Evolutionary conservation across 2,113 vertebrate genomes (phyloP).

Genomic region (Nothobranchius furzeri): DNA sequence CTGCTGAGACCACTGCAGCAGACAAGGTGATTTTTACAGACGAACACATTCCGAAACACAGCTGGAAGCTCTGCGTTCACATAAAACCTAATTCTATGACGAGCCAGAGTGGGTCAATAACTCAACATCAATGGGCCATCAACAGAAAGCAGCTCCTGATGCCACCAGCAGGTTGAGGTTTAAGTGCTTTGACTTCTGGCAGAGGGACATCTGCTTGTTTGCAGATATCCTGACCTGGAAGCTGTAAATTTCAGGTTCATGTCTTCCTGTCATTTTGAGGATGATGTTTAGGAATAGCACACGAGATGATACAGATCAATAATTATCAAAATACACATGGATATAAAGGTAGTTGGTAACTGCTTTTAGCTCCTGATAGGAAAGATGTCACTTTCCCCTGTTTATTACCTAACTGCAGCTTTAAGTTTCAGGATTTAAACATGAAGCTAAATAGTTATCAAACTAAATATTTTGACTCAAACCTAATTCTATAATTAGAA

Average conservation of each 20-base stretch:
- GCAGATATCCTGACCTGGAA: slow-evolving; percentile 5
- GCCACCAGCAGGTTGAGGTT: slow-evolving; percentile 53
- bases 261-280: neutral
- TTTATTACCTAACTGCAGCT: too few species aligned
- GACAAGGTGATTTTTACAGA: slow-evolving; percentile 48
- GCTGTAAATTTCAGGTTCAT: slow-evolving; percentile 6
- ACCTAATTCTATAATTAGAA: too few species aligned
- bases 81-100: slow-evolving; percentile 49
- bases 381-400: too few species aligned
- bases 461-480: too few species aligned
- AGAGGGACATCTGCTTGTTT: slow-evolving; percentile 47
- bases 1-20: slow-evolving; percentile 38
- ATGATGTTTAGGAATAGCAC: neutral
- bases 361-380: too few species aligned
- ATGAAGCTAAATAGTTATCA: too few species aligned
- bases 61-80: slow-evolving; percentile 57
- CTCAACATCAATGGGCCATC: slow-evolving; percentile 57
- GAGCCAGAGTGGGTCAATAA: slow-evolving; percentile 59
- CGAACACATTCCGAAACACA: slow-evolving; percentile 47
- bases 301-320: too few species aligned
- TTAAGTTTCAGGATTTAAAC: too few species aligned
- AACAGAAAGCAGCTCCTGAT: slow-evolving; percentile 40
- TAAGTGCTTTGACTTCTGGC: slow-evolving; percentile 59
- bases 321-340: neutral
- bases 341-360: too few species aligned